Conservation (phyloP, 2,113 vertebrate species). For the Craseonycteris thonglongyai region DNA sequence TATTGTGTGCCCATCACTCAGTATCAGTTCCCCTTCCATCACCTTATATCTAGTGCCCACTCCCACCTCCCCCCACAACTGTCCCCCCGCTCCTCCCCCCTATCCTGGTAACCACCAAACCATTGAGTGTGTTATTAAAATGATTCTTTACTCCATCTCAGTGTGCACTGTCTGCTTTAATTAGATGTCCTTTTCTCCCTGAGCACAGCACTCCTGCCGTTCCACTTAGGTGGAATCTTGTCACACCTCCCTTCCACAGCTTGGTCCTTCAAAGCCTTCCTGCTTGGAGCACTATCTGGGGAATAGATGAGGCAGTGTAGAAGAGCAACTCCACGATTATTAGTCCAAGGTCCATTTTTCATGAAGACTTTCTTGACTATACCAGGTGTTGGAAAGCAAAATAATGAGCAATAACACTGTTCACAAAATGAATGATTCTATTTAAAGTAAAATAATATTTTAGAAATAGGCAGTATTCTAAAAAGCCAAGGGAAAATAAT, state of each 20-base stretch:
- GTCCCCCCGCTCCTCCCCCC: too few species aligned
- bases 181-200: background rate
- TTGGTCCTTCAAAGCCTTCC: background rate
- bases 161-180: background rate
- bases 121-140: too few species aligned
- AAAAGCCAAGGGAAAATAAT: background rate
- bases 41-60: too few species aligned
- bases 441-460: background rate
- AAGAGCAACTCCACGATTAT: too few species aligned
- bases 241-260: background rate
- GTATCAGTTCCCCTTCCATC: too few species aligned
- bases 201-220: background rate
- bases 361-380: background rate
- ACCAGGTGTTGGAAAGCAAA: background rate
- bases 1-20: too few species aligned
- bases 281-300: too few species aligned
- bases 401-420: background rate
- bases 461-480: background rate
- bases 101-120: too few species aligned
- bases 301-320: too few species aligned
- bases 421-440: background rate
- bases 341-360: background rate
- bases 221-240: background rate
- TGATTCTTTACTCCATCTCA: background rate
- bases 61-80: too few species aligned